These are phyloP conservation scores for Brevimyrus niger DNA, from an alignment of 2,113 vertebrate genomes.

Conservation along the genomic window DNA sequence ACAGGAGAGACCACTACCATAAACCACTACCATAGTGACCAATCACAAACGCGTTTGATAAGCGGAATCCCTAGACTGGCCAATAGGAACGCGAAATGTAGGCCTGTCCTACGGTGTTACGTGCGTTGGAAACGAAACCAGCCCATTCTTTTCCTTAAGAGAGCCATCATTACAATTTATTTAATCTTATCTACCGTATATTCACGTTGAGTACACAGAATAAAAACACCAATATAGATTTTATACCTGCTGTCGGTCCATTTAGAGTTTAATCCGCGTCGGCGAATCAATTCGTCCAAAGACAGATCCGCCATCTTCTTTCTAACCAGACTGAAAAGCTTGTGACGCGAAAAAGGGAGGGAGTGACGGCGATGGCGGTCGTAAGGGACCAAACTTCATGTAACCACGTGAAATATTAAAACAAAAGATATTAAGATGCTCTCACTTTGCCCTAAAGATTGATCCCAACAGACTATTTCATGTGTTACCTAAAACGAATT, in stretches of 20 bases:
- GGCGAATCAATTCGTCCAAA: conserved; percentile 90
- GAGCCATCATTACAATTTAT: background rate
- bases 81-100: background rate
- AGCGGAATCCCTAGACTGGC: background rate
- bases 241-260: conserved; percentile 53
- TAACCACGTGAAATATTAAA: background rate
- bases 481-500: background rate
- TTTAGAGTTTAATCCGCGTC: conserved; percentile 70
- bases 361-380: conserved; percentile 1
- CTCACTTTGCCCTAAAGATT: background rate
- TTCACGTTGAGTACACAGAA: background rate
- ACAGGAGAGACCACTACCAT: background rate
- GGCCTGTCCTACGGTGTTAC: background rate
- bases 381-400: background rate
- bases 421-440: background rate
- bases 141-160: background rate
- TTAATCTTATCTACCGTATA: background rate
- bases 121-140: background rate
- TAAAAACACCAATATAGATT: background rate
- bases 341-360: conserved; percentile 24
- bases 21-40: background rate
- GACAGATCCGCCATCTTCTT: conserved; percentile 92
- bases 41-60: background rate
- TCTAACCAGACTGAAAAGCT: conserved; percentile 24
- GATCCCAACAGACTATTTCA: background rate